Evolutionary conservation across 2,797 vertebrate genomes (phyloP), one percentile per base, ranked within the genome.

Genomic region (Cynodonichthys magdalenae): DNA sequence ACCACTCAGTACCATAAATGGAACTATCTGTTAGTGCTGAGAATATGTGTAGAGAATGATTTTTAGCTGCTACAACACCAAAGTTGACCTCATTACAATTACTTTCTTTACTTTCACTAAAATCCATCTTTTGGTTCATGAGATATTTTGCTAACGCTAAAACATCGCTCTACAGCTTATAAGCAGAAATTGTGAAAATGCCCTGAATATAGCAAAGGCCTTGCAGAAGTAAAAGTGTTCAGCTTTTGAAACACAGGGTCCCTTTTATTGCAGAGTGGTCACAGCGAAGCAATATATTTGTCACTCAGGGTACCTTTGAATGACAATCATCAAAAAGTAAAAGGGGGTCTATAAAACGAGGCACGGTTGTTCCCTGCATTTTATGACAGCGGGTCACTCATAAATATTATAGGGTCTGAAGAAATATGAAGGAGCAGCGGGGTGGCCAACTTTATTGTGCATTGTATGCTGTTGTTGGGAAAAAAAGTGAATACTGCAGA

Each of bases 201-300:
- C 46, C n/a, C 46, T 20, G 46, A 48, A 48, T 20, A 24, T 24
- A 24, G 24, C 24, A 24, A 24, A 24, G 24, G 24, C 24, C 24
- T 24, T 24, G 24, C 24, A 24, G 24, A 24, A 24, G 24, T 24
- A 24, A 3, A 24, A 24, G 24, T n/a, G 24, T 24, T 24, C 24
- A 3, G 18, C 46, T 48, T 20, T 5, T 48, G 46, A 48, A 20
- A 20, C 46, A 48, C 19, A 11, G 18, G 46, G 19, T 48, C 11
- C 19, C 46, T n/a, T 48, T 48, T 48, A 48, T 48, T 48, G 46
- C 46, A 48, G 19, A 48, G 18, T 48, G 19, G 18, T 48, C 46
- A 48, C 46, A 20, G 46, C 11, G 18, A 48, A 48, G 46, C 46
- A 48, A 48, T 48, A 48, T 48, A 48, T 48, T 48, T 48, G 46